These are phyloP conservation scores for Aplodontia rufa DNA, from an alignment of 2,113 vertebrate species.

Conservation along the genomic window DNA sequence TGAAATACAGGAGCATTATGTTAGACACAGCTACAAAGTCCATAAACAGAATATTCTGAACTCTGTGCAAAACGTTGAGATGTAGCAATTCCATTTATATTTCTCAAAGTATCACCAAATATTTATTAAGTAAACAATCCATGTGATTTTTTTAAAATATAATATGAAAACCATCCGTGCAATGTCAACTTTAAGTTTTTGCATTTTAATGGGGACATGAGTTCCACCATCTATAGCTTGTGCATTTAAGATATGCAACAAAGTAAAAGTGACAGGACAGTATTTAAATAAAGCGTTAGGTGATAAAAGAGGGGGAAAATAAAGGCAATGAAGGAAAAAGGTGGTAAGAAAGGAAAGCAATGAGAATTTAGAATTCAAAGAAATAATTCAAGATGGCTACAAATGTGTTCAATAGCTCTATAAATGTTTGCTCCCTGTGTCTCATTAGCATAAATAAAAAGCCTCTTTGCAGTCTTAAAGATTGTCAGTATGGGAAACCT, in stretches of 20 bases:
- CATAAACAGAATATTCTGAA: slow-evolving; percentile 48
- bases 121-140: slow-evolving; percentile 63
- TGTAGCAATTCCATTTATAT: slow-evolving; percentile 1
- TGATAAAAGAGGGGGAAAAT: background rate
- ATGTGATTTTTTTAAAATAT: slow-evolving; percentile 54
- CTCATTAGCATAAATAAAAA: background rate
- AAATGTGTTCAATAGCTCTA: background rate
- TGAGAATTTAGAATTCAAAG: background rate
- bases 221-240: slow-evolving; percentile 42
- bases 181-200: slow-evolving; percentile 55
- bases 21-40: slow-evolving; percentile 21
- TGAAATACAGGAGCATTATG: background rate
- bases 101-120: slow-evolving; percentile 58
- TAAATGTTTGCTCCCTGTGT: background rate
- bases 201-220: background rate
- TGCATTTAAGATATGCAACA: slow-evolving; percentile 38
- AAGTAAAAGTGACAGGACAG: background rate
- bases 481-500: background rate
- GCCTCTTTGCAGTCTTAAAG: background rate
- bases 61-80: slow-evolving; percentile 53
- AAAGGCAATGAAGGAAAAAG: background rate
- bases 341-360: background rate
- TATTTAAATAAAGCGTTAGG: background rate
- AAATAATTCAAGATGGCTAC: background rate
- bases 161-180: slow-evolving; percentile 53